These are phyloP conservation scores for Drosophila suboccidentalis DNA, from an alignment of 2,888 invertebrate genomes.

Conservation along the genomic window DNA sequence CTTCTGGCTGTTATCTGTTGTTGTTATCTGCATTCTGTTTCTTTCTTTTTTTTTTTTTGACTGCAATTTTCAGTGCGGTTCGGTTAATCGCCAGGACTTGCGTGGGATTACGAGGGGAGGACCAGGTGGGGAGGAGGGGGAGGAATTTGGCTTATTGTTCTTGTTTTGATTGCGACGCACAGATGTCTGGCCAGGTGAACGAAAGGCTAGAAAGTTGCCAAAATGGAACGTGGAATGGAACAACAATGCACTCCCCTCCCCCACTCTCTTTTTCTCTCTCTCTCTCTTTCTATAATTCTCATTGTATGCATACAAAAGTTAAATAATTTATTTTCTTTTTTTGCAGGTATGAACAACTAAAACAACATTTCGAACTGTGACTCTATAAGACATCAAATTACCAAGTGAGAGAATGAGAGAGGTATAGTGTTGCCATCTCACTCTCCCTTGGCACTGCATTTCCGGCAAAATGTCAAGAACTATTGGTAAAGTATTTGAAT, in stretches of 20 bases:
- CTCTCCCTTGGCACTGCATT: constrained; percentile 6
- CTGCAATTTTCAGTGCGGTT: constrained; percentile 65
- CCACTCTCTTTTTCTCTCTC: background rate
- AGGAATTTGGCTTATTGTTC: constrained; percentile 54
- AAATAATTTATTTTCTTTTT: constrained; percentile 8
- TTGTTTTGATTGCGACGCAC: constrained; percentile 65
- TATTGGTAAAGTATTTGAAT: constrained; percentile 23
- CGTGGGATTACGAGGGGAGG: constrained; percentile 57
- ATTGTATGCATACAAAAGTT: background rate
- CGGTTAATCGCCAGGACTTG: constrained; percentile 65
- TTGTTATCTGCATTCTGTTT: constrained; percentile 58
- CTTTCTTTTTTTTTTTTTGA: constrained; percentile 46
- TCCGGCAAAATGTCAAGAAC: constrained; percentile 20
- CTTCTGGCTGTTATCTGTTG: constrained; percentile 56
- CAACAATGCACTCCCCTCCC: background rate
- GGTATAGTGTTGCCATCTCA: background rate
- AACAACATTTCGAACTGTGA: constrained; percentile 1
- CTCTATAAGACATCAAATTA: background rate
- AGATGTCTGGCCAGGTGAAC: constrained; percentile 64
- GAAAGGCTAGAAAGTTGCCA: constrained; percentile 29
- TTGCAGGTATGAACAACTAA: constrained; percentile 46
- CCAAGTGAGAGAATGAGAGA: background rate
- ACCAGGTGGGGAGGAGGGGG: background rate
- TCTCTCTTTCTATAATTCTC: background rate
- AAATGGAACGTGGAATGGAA: constrained; percentile 12